phyloP scores from a whole-genome alignment of 1,140 invertebrate species.

The Drosophila tristis region DNA sequence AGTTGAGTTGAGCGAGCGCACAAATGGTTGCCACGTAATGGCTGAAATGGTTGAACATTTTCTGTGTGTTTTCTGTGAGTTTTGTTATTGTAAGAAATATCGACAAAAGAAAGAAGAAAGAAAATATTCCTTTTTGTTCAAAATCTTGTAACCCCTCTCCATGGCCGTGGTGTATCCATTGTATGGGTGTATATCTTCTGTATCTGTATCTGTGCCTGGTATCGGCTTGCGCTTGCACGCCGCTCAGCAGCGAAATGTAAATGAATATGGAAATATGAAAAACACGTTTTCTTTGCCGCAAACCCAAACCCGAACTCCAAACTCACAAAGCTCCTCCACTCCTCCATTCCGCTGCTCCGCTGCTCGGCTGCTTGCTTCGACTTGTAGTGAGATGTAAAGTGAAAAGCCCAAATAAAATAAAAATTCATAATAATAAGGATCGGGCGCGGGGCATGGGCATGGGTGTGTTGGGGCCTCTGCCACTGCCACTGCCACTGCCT shows the following conservation, averaged over 20 bases:
- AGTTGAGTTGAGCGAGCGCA: no score
- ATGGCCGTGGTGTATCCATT: not conserved
- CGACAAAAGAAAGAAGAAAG: constrained; percentile 28
- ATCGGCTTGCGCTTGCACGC: constrained; percentile 4
- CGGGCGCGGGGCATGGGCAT: not conserved
- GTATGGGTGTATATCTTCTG: not conserved
- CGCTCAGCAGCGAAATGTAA: constrained; percentile 48
- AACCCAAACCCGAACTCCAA: no score
- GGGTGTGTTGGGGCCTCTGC: not conserved
- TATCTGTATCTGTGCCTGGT: constrained; percentile 11
- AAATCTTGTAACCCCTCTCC: constrained; percentile 4
- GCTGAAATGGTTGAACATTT: constrained; percentile 30
- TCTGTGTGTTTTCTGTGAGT: constrained; percentile 6
- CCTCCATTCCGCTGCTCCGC: no score
- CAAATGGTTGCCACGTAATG: constrained; percentile 52
- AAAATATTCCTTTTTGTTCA: constrained; percentile 37
- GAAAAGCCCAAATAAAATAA: constrained; percentile 65
- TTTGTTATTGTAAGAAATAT: constrained; percentile 28
- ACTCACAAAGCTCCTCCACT: no score
- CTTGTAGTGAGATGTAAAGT: constrained; percentile 51
- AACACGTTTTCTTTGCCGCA: constrained; percentile 59
- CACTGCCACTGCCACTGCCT: not conserved
- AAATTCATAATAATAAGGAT: constrained; percentile 58
- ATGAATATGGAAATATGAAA: constrained; percentile 74
- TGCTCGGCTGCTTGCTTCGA: constrained; percentile 2